Percentiles rank a stretch among this genome's conserved stretches.
These are phyloP conservation scores for Stenodera caucasica DNA, from an alignment of 2,888 invertebrate species.

Conservation along the genomic window DNA sequence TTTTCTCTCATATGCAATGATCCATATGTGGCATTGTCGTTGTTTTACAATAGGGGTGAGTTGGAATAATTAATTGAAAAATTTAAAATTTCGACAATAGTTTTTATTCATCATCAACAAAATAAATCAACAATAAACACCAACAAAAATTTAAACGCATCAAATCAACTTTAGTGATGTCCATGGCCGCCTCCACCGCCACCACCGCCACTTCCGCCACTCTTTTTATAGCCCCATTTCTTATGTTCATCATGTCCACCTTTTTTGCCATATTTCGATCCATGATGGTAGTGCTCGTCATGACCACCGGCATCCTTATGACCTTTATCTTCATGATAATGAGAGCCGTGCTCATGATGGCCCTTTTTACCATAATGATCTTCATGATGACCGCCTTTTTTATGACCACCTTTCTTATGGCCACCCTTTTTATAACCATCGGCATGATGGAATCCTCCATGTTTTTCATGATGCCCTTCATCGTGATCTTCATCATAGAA, in stretches of 20 bases:
- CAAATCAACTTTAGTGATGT: slow-evolving; percentile 12
- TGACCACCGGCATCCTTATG: slow-evolving; percentile 79
- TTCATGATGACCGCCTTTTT: slow-evolving; percentile 74
- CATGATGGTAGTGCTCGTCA: slow-evolving; percentile 74
- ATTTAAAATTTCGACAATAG: not conserved
- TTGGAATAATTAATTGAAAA: not conserved
- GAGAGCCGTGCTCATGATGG: slow-evolving; percentile 77
- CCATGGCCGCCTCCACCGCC: slow-evolving; percentile 25
- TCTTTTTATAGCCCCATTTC: slow-evolving; percentile 69
- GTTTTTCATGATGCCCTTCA: slow-evolving; percentile 78
- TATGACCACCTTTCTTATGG: slow-evolving; percentile 78
- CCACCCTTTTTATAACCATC: slow-evolving; percentile 82
- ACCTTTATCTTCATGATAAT: slow-evolving; percentile 77
- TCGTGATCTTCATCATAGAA: slow-evolving; percentile 86
- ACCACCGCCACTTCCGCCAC: slow-evolving; percentile 34
- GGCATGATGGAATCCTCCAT: slow-evolving; percentile 78
- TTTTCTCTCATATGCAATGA: slow-evolving; percentile 30
- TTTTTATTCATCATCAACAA: slow-evolving; percentile 22
- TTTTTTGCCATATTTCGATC: slow-evolving; percentile 76
- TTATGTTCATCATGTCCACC: slow-evolving; percentile 79
- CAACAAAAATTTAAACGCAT: slow-evolving; percentile 15
- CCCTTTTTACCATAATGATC: slow-evolving; percentile 81
- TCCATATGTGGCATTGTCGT: slow-evolving; percentile 32
- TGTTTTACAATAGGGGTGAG: slow-evolving; percentile 30
- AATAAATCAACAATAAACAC: slow-evolving; percentile 25